Conservation (phyloP, 2,888 invertebrate genomes). For the Caenorhabditis macrosperma region DNA sequence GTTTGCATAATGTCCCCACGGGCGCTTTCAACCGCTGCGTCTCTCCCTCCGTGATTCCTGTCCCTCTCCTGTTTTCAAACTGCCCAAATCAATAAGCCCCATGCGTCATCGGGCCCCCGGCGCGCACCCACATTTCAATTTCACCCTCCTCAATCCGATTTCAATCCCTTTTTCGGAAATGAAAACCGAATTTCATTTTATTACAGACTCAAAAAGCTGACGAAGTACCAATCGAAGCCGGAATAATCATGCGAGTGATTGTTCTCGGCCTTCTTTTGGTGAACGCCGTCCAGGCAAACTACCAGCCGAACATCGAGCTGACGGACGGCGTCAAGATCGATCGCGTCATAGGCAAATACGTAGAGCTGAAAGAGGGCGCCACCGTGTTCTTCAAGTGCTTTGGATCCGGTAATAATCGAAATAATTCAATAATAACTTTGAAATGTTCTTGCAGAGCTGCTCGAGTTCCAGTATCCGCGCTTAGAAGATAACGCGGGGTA, state of each 20-base stretch:
- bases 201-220: slow-evolving; percentile 37
- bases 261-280: slow-evolving; percentile 2
- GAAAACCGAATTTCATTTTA: slow-evolving; percentile 14
- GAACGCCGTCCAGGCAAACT: slow-evolving; percentile 4
- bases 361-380: slow-evolving; percentile 50
- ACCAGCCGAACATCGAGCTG: slow-evolving; percentile 6
- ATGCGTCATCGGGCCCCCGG: slow-evolving; percentile 53
- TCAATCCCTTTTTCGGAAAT: slow-evolving; percentile 31
- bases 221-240: neutral
- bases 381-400: slow-evolving; percentile 41
- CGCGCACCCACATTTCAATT: too few relatives aligned
- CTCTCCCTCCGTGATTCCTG: slow-evolving; percentile 18
- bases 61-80: slow-evolving; percentile 39
- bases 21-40: slow-evolving; percentile 20
- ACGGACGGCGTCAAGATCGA: too few relatives aligned
- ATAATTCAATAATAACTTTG: neutral
- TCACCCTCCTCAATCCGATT: slow-evolving; percentile 21
- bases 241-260: slow-evolving; percentile 14
- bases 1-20: slow-evolving; percentile 45
- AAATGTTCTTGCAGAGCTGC: slow-evolving; percentile 27
- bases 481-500: slow-evolving; percentile 32
- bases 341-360: slow-evolving; percentile 43
- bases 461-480: slow-evolving; percentile 28
- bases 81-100: slow-evolving; percentile 41
- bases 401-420: slow-evolving; percentile 42